Conservation (phyloP, 2,888 invertebrate species). For the Erebia ligea region DNA sequence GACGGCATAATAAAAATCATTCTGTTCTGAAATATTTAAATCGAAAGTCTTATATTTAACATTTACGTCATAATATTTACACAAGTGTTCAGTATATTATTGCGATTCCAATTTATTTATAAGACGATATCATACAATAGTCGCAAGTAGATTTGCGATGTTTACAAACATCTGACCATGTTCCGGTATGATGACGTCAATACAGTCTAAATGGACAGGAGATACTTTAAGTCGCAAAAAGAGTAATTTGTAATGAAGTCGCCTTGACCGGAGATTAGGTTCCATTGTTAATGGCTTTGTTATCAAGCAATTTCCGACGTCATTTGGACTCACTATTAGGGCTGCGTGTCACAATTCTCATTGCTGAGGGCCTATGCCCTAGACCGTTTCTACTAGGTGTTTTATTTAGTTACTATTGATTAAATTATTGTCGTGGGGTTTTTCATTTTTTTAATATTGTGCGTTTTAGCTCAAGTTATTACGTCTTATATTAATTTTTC, state of each 20-base stretch:
- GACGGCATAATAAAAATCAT: not conserved
- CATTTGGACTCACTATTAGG: conserved; percentile 40
- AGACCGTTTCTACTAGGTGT: not conserved
- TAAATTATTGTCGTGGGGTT: no score
- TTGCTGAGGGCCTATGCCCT: not conserved
- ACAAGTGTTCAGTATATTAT: not conserved
- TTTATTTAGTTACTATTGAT: not conserved
- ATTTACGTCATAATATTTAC: not conserved
- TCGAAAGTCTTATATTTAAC: not conserved
- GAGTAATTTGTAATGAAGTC: conserved; percentile 29
- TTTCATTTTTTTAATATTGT: no score
- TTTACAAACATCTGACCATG: not conserved
- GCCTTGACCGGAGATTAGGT: conserved; percentile 55
- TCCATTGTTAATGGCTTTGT: conserved; percentile 44
- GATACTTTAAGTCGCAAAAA: conserved; percentile 42
- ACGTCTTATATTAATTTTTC: no score
- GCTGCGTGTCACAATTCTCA: not conserved
- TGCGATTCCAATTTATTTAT: no score
- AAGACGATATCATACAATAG: no score
- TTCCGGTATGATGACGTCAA: conserved; percentile 16
- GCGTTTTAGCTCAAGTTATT: no score
- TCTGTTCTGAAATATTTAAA: not conserved
- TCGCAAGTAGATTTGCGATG: no score
- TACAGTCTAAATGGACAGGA: conserved; percentile 46
- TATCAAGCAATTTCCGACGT: conserved; percentile 35